A percentile compares a stretch with the other conserved stretches of the same genome.
phyloP scores from a whole-genome alignment of 1,140 invertebrate genomes.

The Trypoxylus dichotomus region DNA sequence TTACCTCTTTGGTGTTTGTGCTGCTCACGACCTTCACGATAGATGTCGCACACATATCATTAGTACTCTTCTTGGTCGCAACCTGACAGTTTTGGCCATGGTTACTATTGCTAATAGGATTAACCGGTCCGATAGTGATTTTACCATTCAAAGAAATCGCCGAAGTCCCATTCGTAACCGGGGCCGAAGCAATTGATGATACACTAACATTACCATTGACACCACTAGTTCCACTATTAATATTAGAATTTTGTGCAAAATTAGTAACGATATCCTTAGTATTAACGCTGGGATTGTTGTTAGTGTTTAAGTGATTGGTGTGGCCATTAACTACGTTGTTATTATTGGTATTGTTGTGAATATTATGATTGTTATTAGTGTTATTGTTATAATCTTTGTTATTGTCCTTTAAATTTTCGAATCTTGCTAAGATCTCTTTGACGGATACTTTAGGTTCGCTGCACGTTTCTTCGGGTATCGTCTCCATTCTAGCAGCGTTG shows the following conservation, averaged over 20 bases:
- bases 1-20: background rate
- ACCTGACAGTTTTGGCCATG: background rate
- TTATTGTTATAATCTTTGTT: conserved; percentile 33
- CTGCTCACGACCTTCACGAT: background rate
- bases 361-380: background rate
- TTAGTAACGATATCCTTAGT: background rate
- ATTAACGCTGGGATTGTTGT: background rate
- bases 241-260: background rate
- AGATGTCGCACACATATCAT: background rate
- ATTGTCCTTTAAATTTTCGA: conserved; percentile 66
- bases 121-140: background rate
- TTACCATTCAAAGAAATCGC: background rate
- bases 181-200: background rate
- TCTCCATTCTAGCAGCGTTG: conserved; percentile 64
- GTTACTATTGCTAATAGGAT: background rate
- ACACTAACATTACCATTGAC: background rate
- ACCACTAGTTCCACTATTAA: background rate
- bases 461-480: conserved; percentile 71
- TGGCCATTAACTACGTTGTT: background rate
- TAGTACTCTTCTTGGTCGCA: background rate
- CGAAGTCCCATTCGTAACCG: background rate
- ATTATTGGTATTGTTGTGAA: background rate
- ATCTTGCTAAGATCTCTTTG: conserved; percentile 75
- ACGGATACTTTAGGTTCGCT: conserved; percentile 75
- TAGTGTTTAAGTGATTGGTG: background rate